Evolutionary conservation across 2,888 invertebrate genomes (phyloP).

Genomic region (Tuberolachnus salignus): DNA sequence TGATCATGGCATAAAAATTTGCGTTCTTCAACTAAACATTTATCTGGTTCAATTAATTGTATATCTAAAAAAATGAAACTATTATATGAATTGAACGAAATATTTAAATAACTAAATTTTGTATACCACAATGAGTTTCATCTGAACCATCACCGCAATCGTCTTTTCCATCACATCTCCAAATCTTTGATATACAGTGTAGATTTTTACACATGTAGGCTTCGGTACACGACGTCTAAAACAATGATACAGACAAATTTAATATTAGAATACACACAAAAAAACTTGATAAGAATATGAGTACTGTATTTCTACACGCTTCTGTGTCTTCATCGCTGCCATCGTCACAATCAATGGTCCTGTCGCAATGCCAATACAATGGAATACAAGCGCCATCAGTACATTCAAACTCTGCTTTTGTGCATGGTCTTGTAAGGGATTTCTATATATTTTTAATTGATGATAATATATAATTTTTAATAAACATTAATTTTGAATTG

Average conservation of each 20-base stretch:
- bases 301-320: constrained; percentile 59
- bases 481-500: background rate
- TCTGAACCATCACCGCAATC: constrained; percentile 67
- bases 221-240: constrained; percentile 19
- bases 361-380: constrained; percentile 58
- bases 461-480: background rate
- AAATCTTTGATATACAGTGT: constrained; percentile 59
- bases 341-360: constrained; percentile 48
- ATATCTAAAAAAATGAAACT: constrained; percentile 60
- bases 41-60: constrained; percentile 59
- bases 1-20: constrained; percentile 67
- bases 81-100: background rate
- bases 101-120: background rate
- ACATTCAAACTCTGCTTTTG: constrained; percentile 69
- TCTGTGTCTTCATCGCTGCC: constrained; percentile 46
- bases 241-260: background rate
- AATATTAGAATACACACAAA: background rate
- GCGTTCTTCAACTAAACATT: constrained; percentile 65
- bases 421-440: constrained; percentile 24
- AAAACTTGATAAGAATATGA: background rate
- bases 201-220: constrained; percentile 60
- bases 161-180: constrained; percentile 63
- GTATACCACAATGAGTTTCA: constrained; percentile 61
- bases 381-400: constrained; percentile 66
- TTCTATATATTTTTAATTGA: constrained; percentile 5